phyloP scores from a whole-genome alignment of 2,797 vertebrate species.

The Clarias fuscus region DNA sequence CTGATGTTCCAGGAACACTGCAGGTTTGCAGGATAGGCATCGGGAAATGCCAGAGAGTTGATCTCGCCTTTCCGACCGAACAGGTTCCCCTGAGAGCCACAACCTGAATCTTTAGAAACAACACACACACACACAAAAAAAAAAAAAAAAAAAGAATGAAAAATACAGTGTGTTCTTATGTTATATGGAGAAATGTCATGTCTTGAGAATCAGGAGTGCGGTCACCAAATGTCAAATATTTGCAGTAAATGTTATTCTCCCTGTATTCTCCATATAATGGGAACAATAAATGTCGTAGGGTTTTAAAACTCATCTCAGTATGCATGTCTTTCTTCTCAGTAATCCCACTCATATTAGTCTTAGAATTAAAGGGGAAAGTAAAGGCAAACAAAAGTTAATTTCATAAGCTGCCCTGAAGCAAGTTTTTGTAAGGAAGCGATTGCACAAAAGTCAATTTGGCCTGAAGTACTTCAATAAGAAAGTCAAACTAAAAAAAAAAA shows the following conservation, averaged over 20 bases:
- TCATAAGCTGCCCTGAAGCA: neutral
- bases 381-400: constrained; percentile 24
- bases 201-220: neutral
- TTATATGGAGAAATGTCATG: neutral
- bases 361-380: neutral
- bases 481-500: neutral
- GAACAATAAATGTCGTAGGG: neutral
- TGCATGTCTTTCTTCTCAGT: neutral
- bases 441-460: constrained; percentile 15
- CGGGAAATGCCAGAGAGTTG: constrained; percentile 69
- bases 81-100: constrained; percentile 57
- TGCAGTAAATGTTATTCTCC: neutral
- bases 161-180: neutral
- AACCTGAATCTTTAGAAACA: constrained; percentile 59
- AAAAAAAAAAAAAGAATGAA: neutral
- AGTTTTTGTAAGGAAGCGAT: constrained; percentile 1
- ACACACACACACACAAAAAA: neutral
- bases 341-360: constrained; percentile 15
- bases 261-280: neutral
- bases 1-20: constrained; percentile 71
- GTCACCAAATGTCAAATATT: neutral
- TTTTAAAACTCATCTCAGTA: neutral
- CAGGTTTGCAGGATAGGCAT: constrained; percentile 70
- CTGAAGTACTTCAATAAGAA: neutral
- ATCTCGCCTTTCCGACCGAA: constrained; percentile 70